Base-by-base conservation (phyloP, 2,113 vertebrate species). In the Ictidomys tridecemlineatus region DNA sequence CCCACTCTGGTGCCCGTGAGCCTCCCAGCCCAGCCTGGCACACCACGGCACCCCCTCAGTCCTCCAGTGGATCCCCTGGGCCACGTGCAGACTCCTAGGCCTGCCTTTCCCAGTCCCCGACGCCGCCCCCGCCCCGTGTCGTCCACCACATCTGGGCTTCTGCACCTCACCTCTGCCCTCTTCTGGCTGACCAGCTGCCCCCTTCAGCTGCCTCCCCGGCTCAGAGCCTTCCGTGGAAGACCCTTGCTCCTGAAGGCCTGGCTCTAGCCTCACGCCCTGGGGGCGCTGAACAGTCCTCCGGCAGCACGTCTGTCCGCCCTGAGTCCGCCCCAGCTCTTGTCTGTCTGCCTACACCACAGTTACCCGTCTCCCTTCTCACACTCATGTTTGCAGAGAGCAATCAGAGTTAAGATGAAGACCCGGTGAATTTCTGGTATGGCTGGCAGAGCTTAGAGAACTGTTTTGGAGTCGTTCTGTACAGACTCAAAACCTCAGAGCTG, bases 11-110 rank as follows among this genome's bases (percentile, higher is more conserved):
- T 5, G 58, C 48, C 42, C 6, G 42, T 8, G 42, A 45, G 42
- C n/a, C n/a, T n/a, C n/a, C n/a, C n/a, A n/a, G n/a, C n/a, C n/a
- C n/a, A n/a, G n/a, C 58, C 11, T 48, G 34, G 58, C 32, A 72
- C 0, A 0, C 10, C 8, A 0, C 1, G 26, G 26, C 6, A 4
- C n/a, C 8, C 37, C 53, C 1, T 58, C 65, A 32, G 18, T 34
- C 80, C 74, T 12, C 78, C 8, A 20, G 1, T 26, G 42, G 56
- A 10, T 45, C 73, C 48, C 74, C 39, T 0, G 42, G 87, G n/a
- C 12, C 3, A 65, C 80, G 72, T 48, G n/a, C 51, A 78, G 7
- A 0, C 32, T 51, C 39, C 51, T 39, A 48, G 74, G 8, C 48
- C 74, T 63, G n/a, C 24, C 30, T 65, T 70, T 34, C 51, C 26